Evolutionary conservation across 2,888 invertebrate genomes (phyloP).

Genomic region (Campopleginae sp.): DNA sequence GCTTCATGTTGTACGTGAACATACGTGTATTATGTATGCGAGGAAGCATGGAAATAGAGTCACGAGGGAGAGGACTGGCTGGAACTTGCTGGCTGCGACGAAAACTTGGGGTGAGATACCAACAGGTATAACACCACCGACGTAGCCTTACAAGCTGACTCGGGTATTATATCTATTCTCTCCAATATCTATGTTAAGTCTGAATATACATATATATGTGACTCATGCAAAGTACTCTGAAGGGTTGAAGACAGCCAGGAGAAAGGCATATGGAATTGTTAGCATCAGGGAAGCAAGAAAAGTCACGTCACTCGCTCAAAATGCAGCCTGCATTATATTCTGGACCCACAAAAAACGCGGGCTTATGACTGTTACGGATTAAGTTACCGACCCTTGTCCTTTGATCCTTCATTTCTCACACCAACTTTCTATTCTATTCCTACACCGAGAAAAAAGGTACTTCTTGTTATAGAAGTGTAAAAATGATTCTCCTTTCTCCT

Average conservation of each 20-base stretch:
- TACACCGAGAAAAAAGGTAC: no score
- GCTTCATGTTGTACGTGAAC: constrained; percentile 15
- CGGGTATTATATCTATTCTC: constrained; percentile 51
- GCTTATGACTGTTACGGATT: constrained; percentile 84
- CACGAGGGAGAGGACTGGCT: constrained; percentile 32
- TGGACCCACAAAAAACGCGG: constrained; percentile 78
- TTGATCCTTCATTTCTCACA: constrained; percentile 68
- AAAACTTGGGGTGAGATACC: constrained; percentile 51
- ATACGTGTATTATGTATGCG: constrained; percentile 59
- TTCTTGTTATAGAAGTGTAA: no score
- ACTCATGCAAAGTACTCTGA: constrained; percentile 36
- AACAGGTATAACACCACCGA: constrained; percentile 43
- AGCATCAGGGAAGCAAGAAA: not conserved
- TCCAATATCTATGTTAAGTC: constrained; percentile 4
- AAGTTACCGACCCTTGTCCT: constrained; percentile 77
- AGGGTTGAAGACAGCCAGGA: constrained; percentile 22
- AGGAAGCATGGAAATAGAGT: constrained; percentile 60
- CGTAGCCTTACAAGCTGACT: constrained; percentile 52
- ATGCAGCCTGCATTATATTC: no score
- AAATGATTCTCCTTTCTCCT: no score
- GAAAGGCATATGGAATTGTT: constrained; percentile 8
- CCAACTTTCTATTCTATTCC: constrained; percentile 53
- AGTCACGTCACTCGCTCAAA: constrained; percentile 46
- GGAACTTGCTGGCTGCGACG: constrained; percentile 59
- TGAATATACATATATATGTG: not conserved